phyloP scores from a whole-genome alignment of 2,888 invertebrate species.

The Zootermopsis nevadensis region DNA sequence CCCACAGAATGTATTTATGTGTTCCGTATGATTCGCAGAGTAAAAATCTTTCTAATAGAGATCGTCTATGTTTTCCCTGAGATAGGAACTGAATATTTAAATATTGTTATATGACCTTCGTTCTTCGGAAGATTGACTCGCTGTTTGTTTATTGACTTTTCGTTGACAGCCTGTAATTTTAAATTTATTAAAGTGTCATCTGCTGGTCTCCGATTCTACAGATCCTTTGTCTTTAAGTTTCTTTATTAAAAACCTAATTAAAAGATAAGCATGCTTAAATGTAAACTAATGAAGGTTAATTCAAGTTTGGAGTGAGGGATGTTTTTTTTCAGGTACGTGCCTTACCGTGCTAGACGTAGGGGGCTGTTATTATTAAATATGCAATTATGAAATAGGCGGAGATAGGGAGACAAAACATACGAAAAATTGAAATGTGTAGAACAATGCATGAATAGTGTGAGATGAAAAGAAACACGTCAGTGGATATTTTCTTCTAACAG shows the following conservation, averaged over 20 bases:
- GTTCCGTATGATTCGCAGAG: too few species aligned
- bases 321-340: background rate
- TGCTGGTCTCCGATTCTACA: background rate
- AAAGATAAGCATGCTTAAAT: background rate
- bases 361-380: background rate
- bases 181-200: background rate
- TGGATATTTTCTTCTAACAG: background rate
- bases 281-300: background rate
- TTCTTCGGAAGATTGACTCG: background rate
- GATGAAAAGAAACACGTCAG: background rate
- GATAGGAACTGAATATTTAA: too few species aligned
- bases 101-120: too few species aligned
- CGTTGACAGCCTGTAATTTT: background rate
- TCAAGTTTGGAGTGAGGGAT: background rate
- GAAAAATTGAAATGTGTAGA: background rate
- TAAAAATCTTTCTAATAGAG: too few species aligned
- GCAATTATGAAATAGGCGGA: background rate
- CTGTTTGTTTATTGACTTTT: background rate
- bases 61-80: too few species aligned
- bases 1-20: too few species aligned
- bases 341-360: background rate
- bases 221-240: background rate
- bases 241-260: background rate
- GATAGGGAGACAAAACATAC: background rate
- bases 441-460: background rate